Evolutionary conservation across 2,113 vertebrate species (phyloP), one percentile per base, ranked within the genome.

Genomic region (Saimiri boliviensis): DNA sequence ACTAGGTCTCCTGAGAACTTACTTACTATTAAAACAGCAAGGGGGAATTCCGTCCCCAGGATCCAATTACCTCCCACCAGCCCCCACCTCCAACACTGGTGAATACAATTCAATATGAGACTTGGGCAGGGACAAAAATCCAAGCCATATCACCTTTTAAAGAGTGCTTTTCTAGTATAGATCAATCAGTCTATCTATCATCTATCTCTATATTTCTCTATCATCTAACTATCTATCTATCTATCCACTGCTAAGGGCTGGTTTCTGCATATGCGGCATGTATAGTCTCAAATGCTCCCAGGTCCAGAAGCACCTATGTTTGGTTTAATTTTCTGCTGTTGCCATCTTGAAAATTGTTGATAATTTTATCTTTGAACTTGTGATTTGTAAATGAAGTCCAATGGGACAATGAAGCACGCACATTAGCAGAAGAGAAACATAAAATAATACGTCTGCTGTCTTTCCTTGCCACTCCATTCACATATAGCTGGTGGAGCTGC

Each of bases 291-390:
- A 89, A 93, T 2, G 1, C 27, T 49, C 71, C 13, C 5, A 20
- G 21, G 30, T 66, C 30, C 19, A 83, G 8, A 60, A 70, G 7
- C 19, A 81, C 6, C 6, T 32, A 76, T 42, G 6, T 86, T 80
- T 86, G 5, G 5, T 42, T 96, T 93, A 45, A 58, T 82, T 11
- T 58, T 96, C 52, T 93, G 35, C 10, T 77, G 1, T 35, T 56
- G 19, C 0, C 2, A 77, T 66, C 23, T 84, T 68, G 27, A 80
- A 88, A 54, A 89, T 74, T 89, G 11, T 42, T 74, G 9, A 6
- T 63, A 60, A 81, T 94, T 82, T 68, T 54, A 32, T 47, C 35
- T 60, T 86, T 86, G 35, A 60, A 85, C 10, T 30, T 93, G 12
- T 81, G 5, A 42, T 95, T 93, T 93, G 12, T 47, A 85, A 42